Conservation (phyloP, 2,113 vertebrate species). For the Bothrops jararaca region DNA sequence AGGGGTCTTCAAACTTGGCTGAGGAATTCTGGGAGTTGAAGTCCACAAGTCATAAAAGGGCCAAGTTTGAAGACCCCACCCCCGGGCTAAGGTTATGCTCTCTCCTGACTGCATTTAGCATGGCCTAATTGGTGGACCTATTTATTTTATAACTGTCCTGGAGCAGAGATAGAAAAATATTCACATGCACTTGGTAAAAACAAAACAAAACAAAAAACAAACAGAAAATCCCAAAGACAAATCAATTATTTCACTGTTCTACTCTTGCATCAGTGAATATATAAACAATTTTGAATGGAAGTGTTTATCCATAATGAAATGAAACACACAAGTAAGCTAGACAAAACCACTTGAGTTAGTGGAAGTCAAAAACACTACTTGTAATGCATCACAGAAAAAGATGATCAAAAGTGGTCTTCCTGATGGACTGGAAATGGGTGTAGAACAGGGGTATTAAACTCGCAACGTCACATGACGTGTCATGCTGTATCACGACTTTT, state of each 20-base stretch:
- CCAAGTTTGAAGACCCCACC: too few relatives aligned
- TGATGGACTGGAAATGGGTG: background rate
- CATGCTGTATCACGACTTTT: too few relatives aligned
- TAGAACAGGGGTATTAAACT: too few relatives aligned
- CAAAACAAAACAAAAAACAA: background rate
- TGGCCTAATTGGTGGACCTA: background rate
- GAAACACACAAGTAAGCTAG: background rate
- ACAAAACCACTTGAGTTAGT: background rate
- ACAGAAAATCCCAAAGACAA: background rate
- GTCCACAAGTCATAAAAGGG: too few relatives aligned
- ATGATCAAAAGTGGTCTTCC: background rate
- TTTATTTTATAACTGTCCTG: background rate
- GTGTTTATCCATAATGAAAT: background rate
- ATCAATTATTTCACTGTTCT: background rate
- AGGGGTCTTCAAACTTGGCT: too few relatives aligned
- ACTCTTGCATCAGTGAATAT: background rate
- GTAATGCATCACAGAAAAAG: background rate
- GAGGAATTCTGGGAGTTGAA: too few relatives aligned
- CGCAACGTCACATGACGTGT: too few relatives aligned
- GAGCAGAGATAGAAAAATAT: background rate
- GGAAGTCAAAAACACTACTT: background rate
- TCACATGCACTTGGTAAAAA: background rate
- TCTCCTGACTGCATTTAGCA: background rate
- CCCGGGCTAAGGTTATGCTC: background rate
- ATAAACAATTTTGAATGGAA: background rate